phyloP scores from a whole-genome alignment of 2,797 vertebrate genomes.

The Ceyx erithaca region DNA sequence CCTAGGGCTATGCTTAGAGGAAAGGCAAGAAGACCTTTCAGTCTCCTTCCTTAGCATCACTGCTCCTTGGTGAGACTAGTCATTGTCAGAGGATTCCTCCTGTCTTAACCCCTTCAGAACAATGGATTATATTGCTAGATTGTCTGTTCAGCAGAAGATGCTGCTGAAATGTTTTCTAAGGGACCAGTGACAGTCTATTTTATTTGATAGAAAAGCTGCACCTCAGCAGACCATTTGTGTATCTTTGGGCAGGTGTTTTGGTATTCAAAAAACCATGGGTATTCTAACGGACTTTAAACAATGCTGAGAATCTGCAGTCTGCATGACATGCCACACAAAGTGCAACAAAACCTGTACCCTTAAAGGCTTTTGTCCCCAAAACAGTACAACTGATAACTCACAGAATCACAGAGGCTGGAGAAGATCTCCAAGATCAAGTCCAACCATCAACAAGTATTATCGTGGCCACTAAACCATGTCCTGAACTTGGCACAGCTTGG shows the following conservation, averaged over 20 bases:
- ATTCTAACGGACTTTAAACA: neutral
- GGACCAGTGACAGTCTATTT: neutral
- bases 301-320: neutral
- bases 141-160: neutral
- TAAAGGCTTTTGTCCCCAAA: neutral
- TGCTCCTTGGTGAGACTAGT: neutral
- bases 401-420: too few relatives aligned
- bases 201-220: neutral
- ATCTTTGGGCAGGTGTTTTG: neutral
- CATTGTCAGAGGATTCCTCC: neutral
- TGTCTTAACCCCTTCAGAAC: neutral
- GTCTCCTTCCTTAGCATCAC: neutral
- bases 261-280: neutral
- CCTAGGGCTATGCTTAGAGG: neutral
- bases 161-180: accelerated
- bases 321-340: too few relatives aligned
- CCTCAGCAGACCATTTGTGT: neutral
- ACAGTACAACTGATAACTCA: neutral
- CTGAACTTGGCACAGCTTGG: neutral
- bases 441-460: too few relatives aligned
- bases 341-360: neutral
- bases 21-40: neutral
- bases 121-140: neutral
- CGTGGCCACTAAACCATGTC: too few relatives aligned
- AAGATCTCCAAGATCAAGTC: too few relatives aligned